phyloP scores from a whole-genome alignment of 2,113 vertebrate genomes.

The Xiphorhynchus elegans region DNA sequence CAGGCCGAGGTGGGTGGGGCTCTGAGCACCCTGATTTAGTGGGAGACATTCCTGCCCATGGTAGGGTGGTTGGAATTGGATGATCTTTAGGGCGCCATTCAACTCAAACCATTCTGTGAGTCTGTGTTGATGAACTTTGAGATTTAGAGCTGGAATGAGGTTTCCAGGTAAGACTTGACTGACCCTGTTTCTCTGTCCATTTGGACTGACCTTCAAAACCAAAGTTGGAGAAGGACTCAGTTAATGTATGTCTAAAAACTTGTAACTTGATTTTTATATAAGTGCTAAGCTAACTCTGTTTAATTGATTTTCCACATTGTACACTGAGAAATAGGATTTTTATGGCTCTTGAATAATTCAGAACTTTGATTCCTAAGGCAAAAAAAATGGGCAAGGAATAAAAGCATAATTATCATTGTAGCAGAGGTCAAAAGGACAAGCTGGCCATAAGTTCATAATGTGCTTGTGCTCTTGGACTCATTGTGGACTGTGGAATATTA shows the following conservation, averaged over 20 bases:
- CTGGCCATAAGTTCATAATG: slow-evolving; percentile 64
- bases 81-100: neutral
- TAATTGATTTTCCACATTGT: slow-evolving; percentile 73
- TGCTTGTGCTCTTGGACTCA: slow-evolving; percentile 35
- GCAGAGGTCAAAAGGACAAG: slow-evolving; percentile 77
- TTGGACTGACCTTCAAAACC: slow-evolving; percentile 34
- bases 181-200: neutral
- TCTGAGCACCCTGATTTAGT: neutral
- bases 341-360: slow-evolving; percentile 76
- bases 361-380: slow-evolving; percentile 71
- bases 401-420: slow-evolving; percentile 72
- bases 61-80: neutral
- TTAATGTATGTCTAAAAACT: slow-evolving; percentile 56
- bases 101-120: neutral
- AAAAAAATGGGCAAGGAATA: slow-evolving; percentile 67
- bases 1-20: neutral
- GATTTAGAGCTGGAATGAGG: neutral
- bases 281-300: slow-evolving; percentile 59
- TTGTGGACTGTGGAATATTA: slow-evolving; percentile 65
- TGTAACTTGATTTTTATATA: slow-evolving; percentile 64
- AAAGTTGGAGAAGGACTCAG: slow-evolving; percentile 37
- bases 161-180: neutral
- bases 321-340: slow-evolving; percentile 67
- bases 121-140: neutral
- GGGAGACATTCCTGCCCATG: neutral